Percentiles rank a stretch among this genome's conserved stretches.
phyloP scores from a whole-genome alignment of 2,113 vertebrate species.

The Cygnus atratus region DNA sequence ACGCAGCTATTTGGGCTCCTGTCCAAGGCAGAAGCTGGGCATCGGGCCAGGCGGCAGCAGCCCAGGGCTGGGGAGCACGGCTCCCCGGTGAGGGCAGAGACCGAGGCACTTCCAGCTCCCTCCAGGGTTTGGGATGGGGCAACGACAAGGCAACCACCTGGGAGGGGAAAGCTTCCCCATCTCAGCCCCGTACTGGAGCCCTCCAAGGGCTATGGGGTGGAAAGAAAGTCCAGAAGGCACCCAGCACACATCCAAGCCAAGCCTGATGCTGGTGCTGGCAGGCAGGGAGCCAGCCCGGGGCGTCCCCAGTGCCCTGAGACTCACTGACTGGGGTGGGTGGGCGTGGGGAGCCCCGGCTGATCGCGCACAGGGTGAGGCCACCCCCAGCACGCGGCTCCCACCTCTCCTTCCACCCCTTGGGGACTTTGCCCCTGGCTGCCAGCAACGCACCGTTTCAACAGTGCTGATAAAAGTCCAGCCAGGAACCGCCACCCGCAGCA shows the following conservation, averaged over 20 bases:
- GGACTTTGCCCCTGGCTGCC: slow-evolving; percentile 52
- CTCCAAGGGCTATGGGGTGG: not conserved
- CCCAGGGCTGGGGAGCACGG: not conserved
- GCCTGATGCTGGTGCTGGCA: not conserved
- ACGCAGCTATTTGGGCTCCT: not conserved
- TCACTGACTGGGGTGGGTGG: rapidly evolving
- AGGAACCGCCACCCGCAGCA: not conserved
- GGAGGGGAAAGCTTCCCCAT: not conserved
- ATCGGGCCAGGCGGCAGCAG: not conserved
- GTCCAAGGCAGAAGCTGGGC: slow-evolving; percentile 5
- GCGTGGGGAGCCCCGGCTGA: not conserved
- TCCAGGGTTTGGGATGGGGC: not conserved
- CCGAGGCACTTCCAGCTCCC: not conserved
- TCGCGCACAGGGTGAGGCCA: not conserved
- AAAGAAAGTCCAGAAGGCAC: not conserved
- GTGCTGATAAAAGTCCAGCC: slow-evolving; percentile 26
- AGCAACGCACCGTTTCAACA: slow-evolving; percentile 26
- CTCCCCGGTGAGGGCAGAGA: rapidly evolving
- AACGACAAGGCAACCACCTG: rapidly evolving
- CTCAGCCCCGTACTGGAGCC: rapidly evolving
- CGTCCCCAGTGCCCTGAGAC: not conserved
- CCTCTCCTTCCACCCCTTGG: not conserved
- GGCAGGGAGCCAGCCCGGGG: not conserved
- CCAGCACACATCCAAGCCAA: not conserved
- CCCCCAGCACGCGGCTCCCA: not conserved